Evolutionary conservation across 2,113 vertebrate species (phyloP).

Genomic region (Atlantisia rogersi): DNA sequence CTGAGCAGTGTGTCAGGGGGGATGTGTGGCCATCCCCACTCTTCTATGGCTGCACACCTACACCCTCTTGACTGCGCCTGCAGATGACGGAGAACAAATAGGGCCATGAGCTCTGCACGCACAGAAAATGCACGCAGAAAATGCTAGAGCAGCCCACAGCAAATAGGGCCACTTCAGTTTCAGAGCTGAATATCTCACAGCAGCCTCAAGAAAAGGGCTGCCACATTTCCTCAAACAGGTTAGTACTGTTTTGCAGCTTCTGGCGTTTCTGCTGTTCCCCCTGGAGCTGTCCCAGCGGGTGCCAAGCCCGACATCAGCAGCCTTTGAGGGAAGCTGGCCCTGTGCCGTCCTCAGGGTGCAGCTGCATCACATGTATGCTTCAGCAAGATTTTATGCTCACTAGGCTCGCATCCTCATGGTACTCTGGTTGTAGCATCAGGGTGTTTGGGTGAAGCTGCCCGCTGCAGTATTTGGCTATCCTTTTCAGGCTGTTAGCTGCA

Average conservation of each 20-base stretch:
- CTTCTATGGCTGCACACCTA: background rate
- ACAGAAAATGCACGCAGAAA: background rate
- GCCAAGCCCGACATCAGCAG: background rate
- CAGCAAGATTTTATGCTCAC: background rate
- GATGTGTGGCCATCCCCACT: background rate
- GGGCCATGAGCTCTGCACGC: rapidly evolving
- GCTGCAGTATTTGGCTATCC: no score
- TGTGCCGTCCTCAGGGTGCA: background rate
- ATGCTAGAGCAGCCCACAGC: background rate
- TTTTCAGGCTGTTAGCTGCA: background rate
- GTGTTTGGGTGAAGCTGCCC: background rate
- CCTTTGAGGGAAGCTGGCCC: background rate
- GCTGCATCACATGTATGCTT: rapidly evolving
- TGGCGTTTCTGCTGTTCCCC: background rate
- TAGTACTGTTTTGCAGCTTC: background rate
- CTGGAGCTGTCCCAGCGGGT: background rate
- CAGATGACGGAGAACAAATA: background rate
- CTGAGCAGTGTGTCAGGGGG: background rate
- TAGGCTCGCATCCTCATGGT: rapidly evolving
- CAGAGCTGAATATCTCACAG: background rate
- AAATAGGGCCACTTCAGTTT: background rate
- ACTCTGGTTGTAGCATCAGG: background rate
- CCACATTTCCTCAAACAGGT: background rate
- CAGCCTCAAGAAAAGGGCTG: background rate
- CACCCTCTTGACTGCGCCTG: background rate